Base-by-base conservation (phyloP, 2,797 vertebrate species). In the Sus cebifrons region DNA sequence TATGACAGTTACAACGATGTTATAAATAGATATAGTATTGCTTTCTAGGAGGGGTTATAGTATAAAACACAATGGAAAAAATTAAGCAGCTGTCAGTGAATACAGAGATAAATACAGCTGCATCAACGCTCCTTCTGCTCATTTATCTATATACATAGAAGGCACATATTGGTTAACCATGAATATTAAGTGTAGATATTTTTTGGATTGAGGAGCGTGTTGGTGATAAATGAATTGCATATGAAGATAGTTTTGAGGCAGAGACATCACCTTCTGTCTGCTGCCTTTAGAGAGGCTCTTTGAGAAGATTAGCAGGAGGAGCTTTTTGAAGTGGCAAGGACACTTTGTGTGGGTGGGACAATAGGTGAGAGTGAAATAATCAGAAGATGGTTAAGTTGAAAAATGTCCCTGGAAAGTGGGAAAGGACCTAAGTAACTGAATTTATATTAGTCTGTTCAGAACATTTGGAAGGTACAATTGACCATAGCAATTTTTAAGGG, bases 361-460 rank as follows among this genome's bases (percentile, higher is more conserved):
- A 52, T 87, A 81, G 44, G 20, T 78, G 60, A n/a, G 60, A 75
- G 8, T 67, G 65, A 96, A 83, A 67, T 74, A 84, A 86, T 93
- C 32, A 88, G 70, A 83, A 83, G 85, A 49, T 64, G 44, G 23
- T 54, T 54, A 73, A 84, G 68, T 87, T 92, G 27, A 60, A 86
- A 96, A 94, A 23, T 95, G 27, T 44, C 32, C 58, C 54, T 68
- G 40, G 64, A 79, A 95, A 64, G 29, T 40, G 25, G 8, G 4
- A 84, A 95, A 62, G 36, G 18, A 85, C 27, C 77, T 85, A 32
- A 74, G 40, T 64, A 71, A 92, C 13, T 89, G 70, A 91, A 20
- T 84, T 84, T 90, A 2, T 94, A 13, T 78, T 36, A 54, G 23
- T 88, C 49, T 74, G 16, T 62, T 96, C 78, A 91, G 84, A 97